Conservation (phyloP, 92 coral and sea anemone genomes). For the Parazoanthus swiftii region DNA sequence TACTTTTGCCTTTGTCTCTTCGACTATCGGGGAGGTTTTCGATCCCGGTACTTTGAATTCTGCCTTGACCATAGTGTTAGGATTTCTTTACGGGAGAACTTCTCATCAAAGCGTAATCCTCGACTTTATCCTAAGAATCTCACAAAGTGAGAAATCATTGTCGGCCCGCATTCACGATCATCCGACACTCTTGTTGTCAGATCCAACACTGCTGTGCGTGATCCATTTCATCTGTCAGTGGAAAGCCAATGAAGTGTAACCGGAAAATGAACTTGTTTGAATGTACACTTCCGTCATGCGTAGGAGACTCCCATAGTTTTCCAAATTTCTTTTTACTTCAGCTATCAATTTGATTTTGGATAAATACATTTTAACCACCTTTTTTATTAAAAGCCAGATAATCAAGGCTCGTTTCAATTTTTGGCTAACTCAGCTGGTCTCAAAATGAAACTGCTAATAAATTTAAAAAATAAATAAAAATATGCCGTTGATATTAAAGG, state of each 20-base stretch:
- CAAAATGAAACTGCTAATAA: too few relatives aligned
- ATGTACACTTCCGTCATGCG: not conserved
- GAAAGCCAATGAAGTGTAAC: conserved; percentile 47
- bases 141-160: conserved; percentile 17
- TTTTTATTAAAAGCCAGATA: too few relatives aligned
- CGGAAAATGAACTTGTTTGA: conserved; percentile 33
- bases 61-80: conserved; percentile 71
- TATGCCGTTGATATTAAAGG: too few relatives aligned
- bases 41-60: conserved; percentile 50
- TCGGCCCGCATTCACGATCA: not conserved
- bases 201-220: conserved; percentile 32
- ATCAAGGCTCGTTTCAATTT: too few relatives aligned
- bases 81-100: not conserved
- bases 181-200: conserved; percentile 24
- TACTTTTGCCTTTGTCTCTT: conserved; percentile 32
- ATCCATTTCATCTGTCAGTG: conserved; percentile 38
- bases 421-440: too few relatives aligned
- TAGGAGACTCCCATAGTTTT: not conserved
- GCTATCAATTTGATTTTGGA: not conserved
- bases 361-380: not conserved
- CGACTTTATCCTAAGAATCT: conserved; percentile 14
- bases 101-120: conserved; percentile 18
- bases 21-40: conserved; percentile 56
- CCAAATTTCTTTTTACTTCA: not conserved
- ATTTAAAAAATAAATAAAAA: too few relatives aligned